phyloP scores from a whole-genome alignment of 2,113 vertebrate species.

The Cyprinus carpio region DNA sequence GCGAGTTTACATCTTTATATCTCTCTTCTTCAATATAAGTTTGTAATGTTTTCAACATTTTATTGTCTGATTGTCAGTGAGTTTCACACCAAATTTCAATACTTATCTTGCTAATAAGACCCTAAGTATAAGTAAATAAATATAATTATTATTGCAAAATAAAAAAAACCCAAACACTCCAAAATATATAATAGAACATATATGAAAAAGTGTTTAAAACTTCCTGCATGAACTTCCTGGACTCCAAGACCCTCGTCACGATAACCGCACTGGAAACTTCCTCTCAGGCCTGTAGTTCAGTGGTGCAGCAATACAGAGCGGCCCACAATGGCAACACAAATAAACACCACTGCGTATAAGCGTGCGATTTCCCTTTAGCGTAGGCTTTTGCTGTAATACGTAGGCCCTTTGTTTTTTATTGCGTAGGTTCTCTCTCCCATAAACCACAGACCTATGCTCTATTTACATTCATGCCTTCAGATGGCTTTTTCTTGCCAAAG shows the following conservation, averaged over 20 bases:
- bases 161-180: neutral
- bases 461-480: slow-evolving; percentile 4
- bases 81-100: neutral
- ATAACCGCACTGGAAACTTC: slow-evolving; percentile 29
- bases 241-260: slow-evolving; percentile 13
- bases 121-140: neutral
- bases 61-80: neutral
- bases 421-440: neutral
- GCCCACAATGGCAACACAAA: slow-evolving; percentile 16
- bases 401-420: slow-evolving; percentile 18
- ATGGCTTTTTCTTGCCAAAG: neutral
- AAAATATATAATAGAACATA: neutral
- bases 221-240: slow-evolving; percentile 10
- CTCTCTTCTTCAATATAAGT: neutral
- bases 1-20: too few relatives aligned
- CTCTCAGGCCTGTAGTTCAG: neutral
- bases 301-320: neutral
- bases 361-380: slow-evolving; percentile 18
- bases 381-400: slow-evolving; percentile 31
- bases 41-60: neutral
- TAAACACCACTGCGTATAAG: neutral
- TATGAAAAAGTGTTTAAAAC: neutral
- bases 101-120: neutral
- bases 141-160: neutral
- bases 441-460: neutral